Conservation (phyloP, 2,113 vertebrate genomes). For the Electrona antarctica region DNA sequence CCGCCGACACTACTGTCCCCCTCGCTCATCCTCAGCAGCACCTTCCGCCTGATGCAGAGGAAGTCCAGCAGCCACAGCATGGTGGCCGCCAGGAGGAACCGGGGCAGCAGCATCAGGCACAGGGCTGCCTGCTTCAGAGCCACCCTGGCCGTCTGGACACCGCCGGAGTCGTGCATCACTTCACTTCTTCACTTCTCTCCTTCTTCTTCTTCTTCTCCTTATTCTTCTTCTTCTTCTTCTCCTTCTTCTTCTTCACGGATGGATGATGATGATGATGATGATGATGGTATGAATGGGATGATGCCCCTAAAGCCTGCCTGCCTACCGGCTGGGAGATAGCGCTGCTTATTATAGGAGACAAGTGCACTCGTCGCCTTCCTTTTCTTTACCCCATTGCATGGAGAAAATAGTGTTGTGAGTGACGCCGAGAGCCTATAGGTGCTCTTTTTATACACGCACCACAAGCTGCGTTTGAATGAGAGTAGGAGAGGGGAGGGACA, state of each 20-base stretch:
- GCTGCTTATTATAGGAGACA: neutral
- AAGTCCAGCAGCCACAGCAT: constrained; percentile 98
- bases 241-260: constrained; percentile 51
- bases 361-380: neutral
- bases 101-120: constrained; percentile 93
- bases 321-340: neutral
- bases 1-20: constrained; percentile 15
- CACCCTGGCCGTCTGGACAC: constrained; percentile 83
- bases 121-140: constrained; percentile 90
- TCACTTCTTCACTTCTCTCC: constrained; percentile 10
- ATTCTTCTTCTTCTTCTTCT: no score
- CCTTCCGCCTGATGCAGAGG: constrained; percentile 91
- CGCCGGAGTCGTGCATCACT: constrained; percentile 87
- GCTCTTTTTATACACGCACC: constrained; percentile 91
- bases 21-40: constrained; percentile 82
- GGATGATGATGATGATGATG: constrained; percentile 59
- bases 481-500: constrained; percentile 81
- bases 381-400: no score
- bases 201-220: no score
- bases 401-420: constrained; percentile 68
- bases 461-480: constrained; percentile 87
- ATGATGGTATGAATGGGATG: constrained; percentile 41
- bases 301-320: neutral
- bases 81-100: constrained; percentile 92
- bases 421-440: constrained; percentile 70